Evolutionary conservation across 2,797 vertebrate species (phyloP).

Genomic region (Lithobates pipiens): DNA sequence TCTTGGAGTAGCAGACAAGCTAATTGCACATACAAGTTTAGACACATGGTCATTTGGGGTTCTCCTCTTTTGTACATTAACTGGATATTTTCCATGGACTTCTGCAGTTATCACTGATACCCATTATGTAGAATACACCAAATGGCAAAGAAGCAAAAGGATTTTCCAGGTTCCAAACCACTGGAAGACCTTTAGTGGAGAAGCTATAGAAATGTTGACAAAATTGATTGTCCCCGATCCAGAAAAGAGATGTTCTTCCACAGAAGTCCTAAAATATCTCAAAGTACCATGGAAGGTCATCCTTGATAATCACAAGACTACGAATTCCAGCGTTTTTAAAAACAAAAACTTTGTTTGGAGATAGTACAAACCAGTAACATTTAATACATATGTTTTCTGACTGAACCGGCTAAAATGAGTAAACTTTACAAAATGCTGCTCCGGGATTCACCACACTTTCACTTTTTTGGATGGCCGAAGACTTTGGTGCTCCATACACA

Average conservation of each 20-base stretch:
- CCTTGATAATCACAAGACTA: background rate
- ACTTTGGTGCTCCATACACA: too few relatives aligned
- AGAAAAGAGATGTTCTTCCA: conserved; percentile 69
- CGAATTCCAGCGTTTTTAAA: background rate
- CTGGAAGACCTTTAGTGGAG: conserved; percentile 79
- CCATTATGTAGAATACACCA: conserved; percentile 80
- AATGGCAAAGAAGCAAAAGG: conserved; percentile 71
- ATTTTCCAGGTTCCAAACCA: conserved; percentile 71
- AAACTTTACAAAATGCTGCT: too few relatives aligned
- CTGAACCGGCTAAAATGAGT: too few relatives aligned
- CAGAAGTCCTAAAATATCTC: conserved; percentile 74
- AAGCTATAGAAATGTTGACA: conserved; percentile 80
- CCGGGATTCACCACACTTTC: too few relatives aligned
- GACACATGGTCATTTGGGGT: conserved; percentile 85
- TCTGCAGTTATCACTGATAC: conserved; percentile 72
- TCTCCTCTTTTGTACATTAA: conserved; percentile 83
- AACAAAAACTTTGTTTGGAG: background rate
- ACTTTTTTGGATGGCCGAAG: too few relatives aligned
- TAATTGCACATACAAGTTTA: conserved; percentile 79
- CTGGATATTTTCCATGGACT: conserved; percentile 85
- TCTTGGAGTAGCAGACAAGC: conserved; percentile 71
- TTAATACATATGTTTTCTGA: background rate
- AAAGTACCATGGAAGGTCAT: conserved; percentile 61
- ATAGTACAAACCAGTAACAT: background rate
- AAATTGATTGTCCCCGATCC: conserved; percentile 76